phyloP scores from a whole-genome alignment of 1,140 invertebrate species.

The Polypedilum vanderplanki region DNA sequence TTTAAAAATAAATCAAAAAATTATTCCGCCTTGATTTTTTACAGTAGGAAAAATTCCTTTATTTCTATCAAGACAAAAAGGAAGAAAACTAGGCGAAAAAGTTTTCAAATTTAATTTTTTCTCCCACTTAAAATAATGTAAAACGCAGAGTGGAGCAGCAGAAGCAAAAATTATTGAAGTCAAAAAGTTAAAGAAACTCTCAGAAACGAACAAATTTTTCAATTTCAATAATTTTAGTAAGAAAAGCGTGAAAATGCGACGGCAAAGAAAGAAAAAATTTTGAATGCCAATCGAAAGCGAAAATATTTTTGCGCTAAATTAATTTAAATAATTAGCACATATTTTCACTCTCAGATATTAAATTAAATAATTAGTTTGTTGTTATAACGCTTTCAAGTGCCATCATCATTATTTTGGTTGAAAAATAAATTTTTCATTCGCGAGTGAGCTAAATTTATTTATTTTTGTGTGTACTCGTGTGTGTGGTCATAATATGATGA shows the following conservation, averaged over 20 bases:
- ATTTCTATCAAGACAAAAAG: too few species aligned
- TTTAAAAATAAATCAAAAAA: too few species aligned
- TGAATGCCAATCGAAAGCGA: slow-evolving; percentile 8
- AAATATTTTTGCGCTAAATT: slow-evolving; percentile 14
- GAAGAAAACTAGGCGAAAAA: slow-evolving; percentile 21
- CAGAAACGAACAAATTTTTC: not conserved
- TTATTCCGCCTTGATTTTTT: too few species aligned
- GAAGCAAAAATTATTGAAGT: not conserved
- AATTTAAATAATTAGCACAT: slow-evolving; percentile 20
- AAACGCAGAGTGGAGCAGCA: not conserved
- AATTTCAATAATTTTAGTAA: not conserved
- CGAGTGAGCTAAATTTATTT: not conserved
- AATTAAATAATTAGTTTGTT: slow-evolving; percentile 17
- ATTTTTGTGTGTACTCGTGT: not conserved
- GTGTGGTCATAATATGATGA: not conserved
- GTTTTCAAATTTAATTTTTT: slow-evolving; percentile 26
- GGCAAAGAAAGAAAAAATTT: not conserved
- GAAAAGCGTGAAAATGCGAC: not conserved
- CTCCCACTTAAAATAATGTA: not conserved
- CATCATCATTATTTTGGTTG: too few species aligned
- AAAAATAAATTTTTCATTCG: too few species aligned
- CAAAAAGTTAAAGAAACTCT: slow-evolving; percentile 12
- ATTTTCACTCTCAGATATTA: slow-evolving; percentile 1
- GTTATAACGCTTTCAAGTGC: too few species aligned
- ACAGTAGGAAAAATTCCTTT: too few species aligned